Conservation (phyloP, 2,888 invertebrate species). For the Rhagonycha fulva region DNA sequence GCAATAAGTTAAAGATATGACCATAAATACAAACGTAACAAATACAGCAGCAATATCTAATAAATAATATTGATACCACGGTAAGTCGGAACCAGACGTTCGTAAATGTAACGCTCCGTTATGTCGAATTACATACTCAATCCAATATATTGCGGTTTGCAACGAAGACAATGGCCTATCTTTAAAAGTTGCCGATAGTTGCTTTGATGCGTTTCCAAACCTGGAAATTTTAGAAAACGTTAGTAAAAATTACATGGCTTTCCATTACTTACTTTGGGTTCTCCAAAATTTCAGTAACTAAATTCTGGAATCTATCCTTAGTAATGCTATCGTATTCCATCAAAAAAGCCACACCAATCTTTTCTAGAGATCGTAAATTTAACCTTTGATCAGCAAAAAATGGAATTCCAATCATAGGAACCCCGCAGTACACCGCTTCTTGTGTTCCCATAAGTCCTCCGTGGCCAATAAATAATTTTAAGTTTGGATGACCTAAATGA, state of each 20-base stretch:
- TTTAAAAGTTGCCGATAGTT: slow-evolving; percentile 56
- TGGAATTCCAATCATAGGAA: slow-evolving; percentile 53
- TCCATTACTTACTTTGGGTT: neutral
- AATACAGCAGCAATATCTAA: slow-evolving; percentile 8
- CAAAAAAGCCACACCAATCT: slow-evolving; percentile 58
- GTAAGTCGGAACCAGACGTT: slow-evolving; percentile 58
- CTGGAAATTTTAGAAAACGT: neutral
- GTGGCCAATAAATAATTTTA: slow-evolving; percentile 58
- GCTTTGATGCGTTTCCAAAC: neutral
- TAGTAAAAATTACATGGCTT: neutral
- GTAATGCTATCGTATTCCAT: slow-evolving; percentile 42
- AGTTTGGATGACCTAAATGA: slow-evolving; percentile 52
- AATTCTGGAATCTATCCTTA: slow-evolving; percentile 31
- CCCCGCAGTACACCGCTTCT: slow-evolving; percentile 55
- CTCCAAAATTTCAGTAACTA: neutral
- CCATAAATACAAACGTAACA: neutral
- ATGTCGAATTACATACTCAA: slow-evolving; percentile 65
- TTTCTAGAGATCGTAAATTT: slow-evolving; percentile 59
- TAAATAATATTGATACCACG: slow-evolving; percentile 49
- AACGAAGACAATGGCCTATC: slow-evolving; percentile 63
- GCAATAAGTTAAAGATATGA: neutral
- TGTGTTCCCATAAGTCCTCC: slow-evolving; percentile 58
- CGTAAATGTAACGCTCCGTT: slow-evolving; percentile 60
- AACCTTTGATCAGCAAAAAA: slow-evolving; percentile 54
- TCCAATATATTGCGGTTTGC: slow-evolving; percentile 67